Evolutionary conservation across 2,113 vertebrate species (phyloP).

Genomic region (Lepus europaeus): DNA sequence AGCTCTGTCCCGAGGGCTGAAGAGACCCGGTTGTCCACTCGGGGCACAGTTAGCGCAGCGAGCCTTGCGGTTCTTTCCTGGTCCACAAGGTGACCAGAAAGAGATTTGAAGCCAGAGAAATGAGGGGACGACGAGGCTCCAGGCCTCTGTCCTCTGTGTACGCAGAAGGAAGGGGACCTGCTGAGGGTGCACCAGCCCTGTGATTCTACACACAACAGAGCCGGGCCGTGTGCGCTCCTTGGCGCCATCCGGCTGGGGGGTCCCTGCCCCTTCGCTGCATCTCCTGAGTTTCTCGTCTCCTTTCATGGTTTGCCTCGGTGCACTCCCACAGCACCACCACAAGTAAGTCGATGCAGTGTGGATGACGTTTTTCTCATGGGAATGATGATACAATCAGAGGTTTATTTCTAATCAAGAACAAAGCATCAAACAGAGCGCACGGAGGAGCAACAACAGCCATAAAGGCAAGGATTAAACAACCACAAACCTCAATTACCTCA

Average conservation of each 20-base stretch:
- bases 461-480: constrained; percentile 39
- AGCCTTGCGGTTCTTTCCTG: not conserved
- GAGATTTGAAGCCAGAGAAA: not conserved
- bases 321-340: not conserved
- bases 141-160: not conserved
- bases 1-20: not conserved
- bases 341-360: not conserved
- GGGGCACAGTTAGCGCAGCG: not conserved
- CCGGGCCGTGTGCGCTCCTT: too few species aligned
- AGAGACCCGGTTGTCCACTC: not conserved
- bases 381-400: constrained; percentile 63
- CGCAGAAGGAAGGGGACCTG: not conserved
- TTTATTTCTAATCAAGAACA: constrained; percentile 49
- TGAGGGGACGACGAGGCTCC: fast-evolving
- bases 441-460: not conserved
- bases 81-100: not conserved
- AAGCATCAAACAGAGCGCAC: not conserved
- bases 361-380: constrained; percentile 58
- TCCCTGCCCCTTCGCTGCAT: not conserved
- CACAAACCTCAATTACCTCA: constrained; percentile 59
- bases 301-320: not conserved
- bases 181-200: not conserved
- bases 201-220: not conserved
- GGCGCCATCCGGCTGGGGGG: not conserved
- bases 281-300: not conserved